phyloP scores from a whole-genome alignment of 2,888 invertebrate genomes.

The Liopterus haemorrhoidalis region DNA sequence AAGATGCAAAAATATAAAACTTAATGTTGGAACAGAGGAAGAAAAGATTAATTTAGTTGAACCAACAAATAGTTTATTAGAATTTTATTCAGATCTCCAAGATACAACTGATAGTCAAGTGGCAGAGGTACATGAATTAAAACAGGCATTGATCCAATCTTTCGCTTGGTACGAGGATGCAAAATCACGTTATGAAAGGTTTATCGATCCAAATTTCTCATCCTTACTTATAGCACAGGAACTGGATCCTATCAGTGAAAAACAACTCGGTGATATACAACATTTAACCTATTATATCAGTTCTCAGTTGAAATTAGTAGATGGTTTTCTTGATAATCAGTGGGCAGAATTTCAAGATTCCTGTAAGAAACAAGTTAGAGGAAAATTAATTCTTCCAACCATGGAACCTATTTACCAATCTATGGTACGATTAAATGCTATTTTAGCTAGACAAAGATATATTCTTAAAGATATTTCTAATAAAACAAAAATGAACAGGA shows the following conservation, averaged over 20 bases:
- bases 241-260: constrained; percentile 61
- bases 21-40: constrained; percentile 53
- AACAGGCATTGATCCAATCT: constrained; percentile 50
- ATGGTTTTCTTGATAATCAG: constrained; percentile 66
- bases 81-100: constrained; percentile 56
- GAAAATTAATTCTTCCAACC: constrained; percentile 58
- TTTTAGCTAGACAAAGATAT: constrained; percentile 52
- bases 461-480: constrained; percentile 41
- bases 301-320: constrained; percentile 66
- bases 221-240: constrained; percentile 43
- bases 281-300: constrained; percentile 67
- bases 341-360: constrained; percentile 64
- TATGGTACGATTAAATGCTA: constrained; percentile 66
- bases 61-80: constrained; percentile 51
- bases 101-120: constrained; percentile 56
- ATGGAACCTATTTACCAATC: constrained; percentile 75
- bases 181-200: constrained; percentile 46
- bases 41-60: constrained; percentile 52
- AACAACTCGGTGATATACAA: constrained; percentile 63
- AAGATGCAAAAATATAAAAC: constrained; percentile 50
- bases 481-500: constrained; percentile 42
- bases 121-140: constrained; percentile 54
- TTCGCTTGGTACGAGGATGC: constrained; percentile 56
- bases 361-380: constrained; percentile 46
- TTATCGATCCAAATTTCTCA: constrained; percentile 40